Evolutionary conservation across 2,113 vertebrate species (phyloP), one percentile per base, ranked within the genome.

Genomic region (Tichodroma muraria): DNA sequence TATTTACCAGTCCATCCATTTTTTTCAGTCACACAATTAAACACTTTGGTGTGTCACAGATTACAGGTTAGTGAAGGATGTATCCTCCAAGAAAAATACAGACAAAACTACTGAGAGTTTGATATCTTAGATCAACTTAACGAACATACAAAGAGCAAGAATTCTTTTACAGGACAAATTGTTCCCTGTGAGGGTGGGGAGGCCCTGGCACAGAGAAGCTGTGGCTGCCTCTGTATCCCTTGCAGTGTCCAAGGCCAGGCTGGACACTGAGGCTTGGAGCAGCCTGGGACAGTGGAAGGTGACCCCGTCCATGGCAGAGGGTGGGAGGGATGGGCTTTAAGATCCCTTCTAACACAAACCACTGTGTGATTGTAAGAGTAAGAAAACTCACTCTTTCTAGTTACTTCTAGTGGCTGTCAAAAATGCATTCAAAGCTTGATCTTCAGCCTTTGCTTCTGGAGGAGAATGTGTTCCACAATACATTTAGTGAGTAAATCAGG

Each of bases 181-280:
- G 0, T 8, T 47, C 8, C 2, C n/a, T 54, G 19, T 1, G 9
- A 54, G n/a, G 38, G 54, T 47, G 30, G 18, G 6, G 0, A 86
- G 28, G 23, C 23, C 54, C 54, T 78, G 54, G 84, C 28, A 45
- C 37, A 60, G 45, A 52, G 33, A 1, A 60, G 63, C 54, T 86
- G 72, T 7, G 72, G 72, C 63, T 86, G 63, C 13, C n/a, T 33
- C 64, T 69, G 64, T 11, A 45, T 45, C 73, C 45, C 45, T 45
- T 45, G 19, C 0, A 47, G 54, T 38, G 47, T 0, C 28, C 38
- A 15, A 69, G 63, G 17, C 16, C 71, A 59, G 52, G 52, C 0
- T 59, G 59, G 69, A 28, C 6, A 4, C n/a, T 49, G 45, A n/a
- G 23, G 59, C 38, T 50, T 1, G 45, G 33, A 53, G 33, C 38